Percentiles rank a stretch among this genome's conserved stretches.
Conservation (phyloP, 2,113 vertebrate species). For the Scomber colias region DNA sequence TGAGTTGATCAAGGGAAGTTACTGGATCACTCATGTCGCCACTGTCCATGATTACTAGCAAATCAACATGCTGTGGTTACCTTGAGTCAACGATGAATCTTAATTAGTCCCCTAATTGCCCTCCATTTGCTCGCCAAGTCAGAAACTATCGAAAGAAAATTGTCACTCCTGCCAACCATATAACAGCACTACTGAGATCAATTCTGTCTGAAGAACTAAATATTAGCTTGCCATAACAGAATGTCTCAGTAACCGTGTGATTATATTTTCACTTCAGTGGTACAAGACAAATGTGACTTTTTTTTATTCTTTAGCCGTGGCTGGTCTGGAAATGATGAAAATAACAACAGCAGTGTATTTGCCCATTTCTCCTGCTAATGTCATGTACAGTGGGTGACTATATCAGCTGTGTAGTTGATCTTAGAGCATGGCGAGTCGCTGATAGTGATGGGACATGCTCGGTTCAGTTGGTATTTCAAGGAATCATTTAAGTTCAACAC, state of each 20-base stretch:
- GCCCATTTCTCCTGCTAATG: neutral
- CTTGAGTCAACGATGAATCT: slow-evolving; percentile 38
- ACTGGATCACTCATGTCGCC: slow-evolving; percentile 32
- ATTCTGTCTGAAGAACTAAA: neutral
- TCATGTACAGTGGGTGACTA: neutral
- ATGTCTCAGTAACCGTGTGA: neutral
- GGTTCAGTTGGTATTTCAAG: slow-evolving; percentile 41
- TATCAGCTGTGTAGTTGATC: slow-evolving; percentile 17
- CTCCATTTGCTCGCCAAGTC: slow-evolving; percentile 24
- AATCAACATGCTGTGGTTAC: slow-evolving; percentile 49
- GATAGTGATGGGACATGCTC: slow-evolving; percentile 33
- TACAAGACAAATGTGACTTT: neutral
- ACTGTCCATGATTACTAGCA: slow-evolving; percentile 54
- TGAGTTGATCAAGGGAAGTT: slow-evolving; percentile 49
- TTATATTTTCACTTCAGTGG: slow-evolving; percentile 9
- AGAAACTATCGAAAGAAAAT: slow-evolving; percentile 21
- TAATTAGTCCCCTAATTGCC: slow-evolving; percentile 65
- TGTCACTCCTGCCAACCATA: neutral
- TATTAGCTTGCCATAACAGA: neutral
- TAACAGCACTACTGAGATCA: neutral
- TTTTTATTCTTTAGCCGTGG: neutral
- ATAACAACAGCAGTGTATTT: neutral
- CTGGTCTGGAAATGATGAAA: slow-evolving; percentile 10
- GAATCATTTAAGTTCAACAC: slow-evolving; percentile 43
- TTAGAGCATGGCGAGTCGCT: neutral